Conservation (phyloP, 1,140 invertebrate genomes). For the Lasaia peninsularis region DNA sequence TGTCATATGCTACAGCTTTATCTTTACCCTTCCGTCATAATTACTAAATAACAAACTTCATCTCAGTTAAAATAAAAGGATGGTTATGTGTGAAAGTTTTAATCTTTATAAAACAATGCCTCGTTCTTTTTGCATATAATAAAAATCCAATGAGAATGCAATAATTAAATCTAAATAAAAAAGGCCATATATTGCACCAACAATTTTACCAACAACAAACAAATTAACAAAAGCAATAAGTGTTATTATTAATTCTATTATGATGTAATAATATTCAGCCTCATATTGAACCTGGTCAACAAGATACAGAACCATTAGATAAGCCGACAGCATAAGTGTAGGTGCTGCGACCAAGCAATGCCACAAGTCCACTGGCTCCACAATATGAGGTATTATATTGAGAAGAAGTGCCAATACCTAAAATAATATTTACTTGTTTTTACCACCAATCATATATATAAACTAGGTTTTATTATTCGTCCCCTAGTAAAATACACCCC, state of each 20-base stretch:
- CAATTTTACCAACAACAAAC: slow-evolving; percentile 40
- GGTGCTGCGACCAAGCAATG: slow-evolving; percentile 54
- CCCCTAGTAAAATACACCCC: slow-evolving; percentile 39
- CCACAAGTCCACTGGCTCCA: slow-evolving; percentile 49
- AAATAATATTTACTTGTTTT: slow-evolving; percentile 47
- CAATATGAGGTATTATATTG: slow-evolving; percentile 61
- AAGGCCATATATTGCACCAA: slow-evolving; percentile 56
- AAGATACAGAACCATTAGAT: slow-evolving; percentile 57
- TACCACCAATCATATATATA: slow-evolving; percentile 9
- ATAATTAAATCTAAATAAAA: slow-evolving; percentile 66
- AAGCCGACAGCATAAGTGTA: slow-evolving; percentile 54
- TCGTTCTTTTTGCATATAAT: slow-evolving; percentile 54
- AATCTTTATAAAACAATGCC: slow-evolving; percentile 43
- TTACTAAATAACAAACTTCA: slow-evolving; percentile 3
- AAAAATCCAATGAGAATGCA: slow-evolving; percentile 51
- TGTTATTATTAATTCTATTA: slow-evolving; percentile 49
- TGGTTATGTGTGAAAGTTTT: slow-evolving; percentile 24
- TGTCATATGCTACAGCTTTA: not conserved
- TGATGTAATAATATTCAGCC: slow-evolving; percentile 57
- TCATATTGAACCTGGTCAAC: slow-evolving; percentile 62
- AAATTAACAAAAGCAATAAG: slow-evolving; percentile 40
- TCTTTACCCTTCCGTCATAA: not conserved
- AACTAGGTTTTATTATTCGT: slow-evolving; percentile 21
- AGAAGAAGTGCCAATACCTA: slow-evolving; percentile 68
- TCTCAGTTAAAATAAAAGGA: slow-evolving; percentile 19